Percentiles rank a stretch among this genome's conserved stretches.
These are phyloP conservation scores for Mormyrus proboscirostris DNA, from an alignment of 2,797 vertebrate species.

Conservation along the genomic window DNA sequence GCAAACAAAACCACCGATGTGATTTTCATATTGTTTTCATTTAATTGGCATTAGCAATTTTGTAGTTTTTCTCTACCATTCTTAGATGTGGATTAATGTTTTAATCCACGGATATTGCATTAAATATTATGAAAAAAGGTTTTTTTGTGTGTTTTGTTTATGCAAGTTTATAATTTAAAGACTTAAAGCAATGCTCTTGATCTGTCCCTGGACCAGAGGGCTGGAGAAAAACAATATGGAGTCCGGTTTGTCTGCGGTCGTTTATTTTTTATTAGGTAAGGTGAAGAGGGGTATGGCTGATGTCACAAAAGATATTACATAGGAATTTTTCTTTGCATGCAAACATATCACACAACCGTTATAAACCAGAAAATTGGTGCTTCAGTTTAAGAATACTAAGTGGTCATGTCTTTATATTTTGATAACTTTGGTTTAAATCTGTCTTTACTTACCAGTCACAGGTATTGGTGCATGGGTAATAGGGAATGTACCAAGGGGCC, in stretches of 20 bases:
- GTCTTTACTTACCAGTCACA: conserved; percentile 35
- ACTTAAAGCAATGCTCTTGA: background rate
- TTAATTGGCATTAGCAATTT: background rate
- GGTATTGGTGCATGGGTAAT: conserved; percentile 44
- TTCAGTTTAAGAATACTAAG: background rate
- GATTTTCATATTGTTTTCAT: background rate
- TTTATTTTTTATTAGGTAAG: conserved; percentile 49
- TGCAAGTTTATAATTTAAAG: background rate
- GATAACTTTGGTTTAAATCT: background rate
- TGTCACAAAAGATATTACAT: background rate
- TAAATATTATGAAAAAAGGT: background rate
- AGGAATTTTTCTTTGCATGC: background rate
- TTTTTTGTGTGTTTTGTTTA: background rate
- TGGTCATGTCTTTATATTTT: background rate
- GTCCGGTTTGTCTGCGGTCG: conserved; percentile 42
- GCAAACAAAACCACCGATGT: background rate
- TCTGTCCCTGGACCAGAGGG: background rate
- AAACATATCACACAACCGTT: background rate
- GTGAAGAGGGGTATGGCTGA: conserved; percentile 8
- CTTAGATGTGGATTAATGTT: background rate
- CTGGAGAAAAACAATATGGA: conserved; percentile 46
- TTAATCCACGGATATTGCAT: background rate
- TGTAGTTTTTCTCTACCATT: background rate
- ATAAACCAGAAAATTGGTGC: background rate
- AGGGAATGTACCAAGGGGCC: conserved; percentile 60